These are phyloP conservation scores for Vulpes vulpes DNA, from an alignment of 2,113 vertebrate genomes.

Conservation along the genomic window DNA sequence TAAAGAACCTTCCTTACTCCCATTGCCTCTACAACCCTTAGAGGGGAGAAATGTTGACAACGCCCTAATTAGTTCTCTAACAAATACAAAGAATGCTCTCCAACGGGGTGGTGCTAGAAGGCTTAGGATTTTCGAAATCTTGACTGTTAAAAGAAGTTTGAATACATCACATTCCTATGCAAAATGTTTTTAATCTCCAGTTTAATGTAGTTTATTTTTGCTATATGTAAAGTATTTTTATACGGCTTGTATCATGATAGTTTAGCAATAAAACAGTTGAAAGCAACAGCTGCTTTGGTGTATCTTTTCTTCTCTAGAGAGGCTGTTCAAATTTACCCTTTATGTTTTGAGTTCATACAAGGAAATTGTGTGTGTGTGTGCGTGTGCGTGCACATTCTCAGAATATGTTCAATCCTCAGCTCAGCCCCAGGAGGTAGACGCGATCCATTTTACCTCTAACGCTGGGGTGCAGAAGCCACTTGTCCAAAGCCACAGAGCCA, in stretches of 20 bases:
- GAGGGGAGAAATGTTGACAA: background rate
- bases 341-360: background rate
- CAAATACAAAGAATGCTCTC: background rate
- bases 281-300: slow-evolving; percentile 73
- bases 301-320: slow-evolving; percentile 11
- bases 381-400: accelerated
- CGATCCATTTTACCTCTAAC: accelerated
- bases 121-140: slow-evolving; percentile 50
- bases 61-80: background rate
- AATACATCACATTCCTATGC: slow-evolving; percentile 85
- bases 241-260: slow-evolving; percentile 90
- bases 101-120: background rate
- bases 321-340: too few species aligned
- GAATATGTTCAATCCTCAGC: accelerated
- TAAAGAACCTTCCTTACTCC: background rate
- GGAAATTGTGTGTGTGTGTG: accelerated
- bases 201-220: slow-evolving; percentile 87
- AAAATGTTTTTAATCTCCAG: slow-evolving; percentile 86
- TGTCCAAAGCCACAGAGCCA: background rate
- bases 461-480: background rate
- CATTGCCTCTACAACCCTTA: background rate
- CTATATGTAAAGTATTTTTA: slow-evolving; percentile 93
- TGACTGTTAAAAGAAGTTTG: slow-evolving; percentile 63
- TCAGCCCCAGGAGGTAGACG: accelerated
- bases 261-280: slow-evolving; percentile 90